Evolutionary conservation across 2,888 invertebrate species (phyloP), one percentile per base, ranked within the genome.

Genomic region (Bursaphelenchus okinawaensis): DNA sequence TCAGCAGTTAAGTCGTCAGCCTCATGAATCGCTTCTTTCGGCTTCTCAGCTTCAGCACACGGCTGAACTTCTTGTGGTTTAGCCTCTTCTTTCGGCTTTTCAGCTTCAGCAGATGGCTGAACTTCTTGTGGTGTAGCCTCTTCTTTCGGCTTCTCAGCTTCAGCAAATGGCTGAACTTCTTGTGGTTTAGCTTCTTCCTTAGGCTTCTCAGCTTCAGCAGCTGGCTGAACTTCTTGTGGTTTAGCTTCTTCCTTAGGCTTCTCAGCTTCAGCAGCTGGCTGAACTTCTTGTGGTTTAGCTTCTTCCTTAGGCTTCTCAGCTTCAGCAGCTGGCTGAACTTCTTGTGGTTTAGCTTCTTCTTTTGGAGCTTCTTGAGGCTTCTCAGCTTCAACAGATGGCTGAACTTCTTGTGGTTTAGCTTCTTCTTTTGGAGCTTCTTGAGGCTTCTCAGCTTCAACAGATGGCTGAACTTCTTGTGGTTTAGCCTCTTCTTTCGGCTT

Each of bases 341-440:
- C 2, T 26, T 52, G 27, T 20, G 24, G 12, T 23, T 67, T 66
- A 1, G 50, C 66, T 0, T 16, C 57, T 27, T 67, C 51, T 55
- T 65, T 63, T 22, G 66, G 51, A 1, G 67, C 9, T 50, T 52
- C 66, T 22, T 65, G 19, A 3, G n/a, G 23, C 4, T 20, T 26
- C 3, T 57, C 57, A 1, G 22, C 55, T 23, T 65, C 65, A 8
- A 24, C 68, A 22, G 27, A 55, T 0, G 22, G 4, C 20, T 67
- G 31, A 16, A 7, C 7, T 4, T 7, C 2, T 26, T 52, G 27
- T 20, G 24, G 12, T 23, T 67, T 66, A 1, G 50, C 66, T 0
- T 16, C 57, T 27, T 67, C 51, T 55, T 65, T 63, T 22, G 66
- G 51, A 1, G 67, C 9, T 50, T 52, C 66, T 22, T 65, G 19